Conservation (phyloP, 2,113 vertebrate genomes). For the Equus przewalskii region DNA sequence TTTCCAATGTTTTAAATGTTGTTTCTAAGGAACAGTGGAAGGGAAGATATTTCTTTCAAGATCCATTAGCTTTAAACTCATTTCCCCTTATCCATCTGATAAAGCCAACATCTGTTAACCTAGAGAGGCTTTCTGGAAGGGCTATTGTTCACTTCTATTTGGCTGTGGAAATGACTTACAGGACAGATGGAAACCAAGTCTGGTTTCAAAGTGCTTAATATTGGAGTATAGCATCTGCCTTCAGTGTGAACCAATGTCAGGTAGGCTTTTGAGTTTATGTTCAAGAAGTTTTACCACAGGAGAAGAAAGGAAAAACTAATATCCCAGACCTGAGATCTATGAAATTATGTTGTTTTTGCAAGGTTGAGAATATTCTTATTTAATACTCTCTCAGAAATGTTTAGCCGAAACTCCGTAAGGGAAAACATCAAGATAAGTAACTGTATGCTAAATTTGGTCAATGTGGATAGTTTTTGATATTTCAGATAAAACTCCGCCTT, state of each 20-base stretch:
- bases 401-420: conserved; percentile 6
- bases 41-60: conserved; percentile 41
- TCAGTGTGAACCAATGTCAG: neutral
- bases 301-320: neutral
- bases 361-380: neutral
- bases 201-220: neutral
- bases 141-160: neutral
- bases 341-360: neutral
- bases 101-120: conserved; percentile 31
- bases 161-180: neutral
- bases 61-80: conserved; percentile 55
- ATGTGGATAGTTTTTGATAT: neutral
- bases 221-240: neutral
- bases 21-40: neutral
- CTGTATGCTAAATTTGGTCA: neutral
- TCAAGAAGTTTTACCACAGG: neutral
- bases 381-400: neutral
- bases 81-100: neutral
- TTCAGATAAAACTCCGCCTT: neutral
- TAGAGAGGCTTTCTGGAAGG: neutral
- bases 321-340: neutral
- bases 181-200: neutral
- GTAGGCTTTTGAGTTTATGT: neutral
- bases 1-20: neutral
- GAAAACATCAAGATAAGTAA: neutral